Evolutionary conservation across 2,113 vertebrate genomes (phyloP), one percentile per base, ranked within the genome.

Genomic region (Sitta europaea): DNA sequence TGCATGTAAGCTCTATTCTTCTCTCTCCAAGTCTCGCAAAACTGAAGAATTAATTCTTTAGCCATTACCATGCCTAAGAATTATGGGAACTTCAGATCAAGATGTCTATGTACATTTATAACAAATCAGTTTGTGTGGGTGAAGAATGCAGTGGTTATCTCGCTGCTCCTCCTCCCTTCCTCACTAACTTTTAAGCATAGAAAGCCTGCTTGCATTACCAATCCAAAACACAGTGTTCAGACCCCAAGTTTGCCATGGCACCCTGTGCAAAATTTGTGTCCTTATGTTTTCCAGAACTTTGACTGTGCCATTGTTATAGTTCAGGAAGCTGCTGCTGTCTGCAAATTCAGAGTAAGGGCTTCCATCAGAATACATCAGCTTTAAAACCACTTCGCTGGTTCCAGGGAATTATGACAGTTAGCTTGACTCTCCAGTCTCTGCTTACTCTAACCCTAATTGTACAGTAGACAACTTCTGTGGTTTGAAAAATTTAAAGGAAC

Each of bases 241-340:
- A 63, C 22, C 4, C 21, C 21, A 33, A 21, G 16, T 88, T 63
- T 92, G 11, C 33, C 1, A 0, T 19, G 47, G 40, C 29, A 63
- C 20, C 11, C 10, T 36, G 9, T 57, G 35, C 48, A 63, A 51
- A 72, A 51, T 51, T 45, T 43, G 12, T 12, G 4, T 29, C 6
- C 10, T 67, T 78, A n/a, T 38, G 13, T 82, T 88, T 75, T 72
- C 50, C 27, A 23, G 13, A 57, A 55, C 36, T 54, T 83, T 53
- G 42, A 0, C 16, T 2, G 0, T 76, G 27, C 58, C 22, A 47
- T 86, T 10, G 1, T 23, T 61, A 42, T 4, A 53, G 25, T 28
- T 94, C 23, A 57, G n/a, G 53, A 91, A 68, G 35, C 29, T 86
- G 48, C 28, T 58, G n/a, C 48, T 88, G 15, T 45, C 7, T 17